Evolutionary conservation across 2,113 vertebrate species (phyloP).

Genomic region (Haemorhous mexicanus): DNA sequence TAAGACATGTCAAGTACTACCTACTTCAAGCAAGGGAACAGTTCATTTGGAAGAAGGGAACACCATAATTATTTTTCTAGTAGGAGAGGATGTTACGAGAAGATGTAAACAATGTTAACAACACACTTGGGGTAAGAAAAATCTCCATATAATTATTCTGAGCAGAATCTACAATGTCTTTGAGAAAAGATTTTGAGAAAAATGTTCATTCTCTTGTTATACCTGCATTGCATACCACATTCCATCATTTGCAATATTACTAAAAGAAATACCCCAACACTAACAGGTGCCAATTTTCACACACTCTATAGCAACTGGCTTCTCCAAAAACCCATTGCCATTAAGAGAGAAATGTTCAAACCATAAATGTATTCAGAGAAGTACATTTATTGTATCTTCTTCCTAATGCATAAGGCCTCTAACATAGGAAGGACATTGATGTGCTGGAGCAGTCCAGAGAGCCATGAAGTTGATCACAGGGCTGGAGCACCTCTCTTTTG

Average conservation of each 20-base stretch:
- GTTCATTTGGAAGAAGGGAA: background rate
- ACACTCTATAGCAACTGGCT: background rate
- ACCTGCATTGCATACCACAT: background rate
- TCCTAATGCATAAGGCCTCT: background rate
- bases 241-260: background rate
- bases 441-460: background rate
- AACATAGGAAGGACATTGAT: background rate
- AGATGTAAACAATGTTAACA: background rate
- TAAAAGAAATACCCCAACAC: background rate
- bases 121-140: background rate
- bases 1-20: background rate
- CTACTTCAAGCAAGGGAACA: background rate
- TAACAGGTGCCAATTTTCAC: background rate
- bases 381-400: background rate
- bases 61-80: background rate
- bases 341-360: background rate
- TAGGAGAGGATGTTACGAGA: background rate
- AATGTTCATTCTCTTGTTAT: background rate
- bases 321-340: background rate
- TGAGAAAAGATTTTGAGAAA: background rate
- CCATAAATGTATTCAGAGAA: background rate
- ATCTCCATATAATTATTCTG: background rate
- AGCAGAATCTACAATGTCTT: background rate
- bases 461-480: background rate
- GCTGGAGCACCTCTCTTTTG: background rate